These are phyloP conservation scores for Allophyes oxyacanthae DNA, from an alignment of 2,888 invertebrate species.

Conservation along the genomic window DNA sequence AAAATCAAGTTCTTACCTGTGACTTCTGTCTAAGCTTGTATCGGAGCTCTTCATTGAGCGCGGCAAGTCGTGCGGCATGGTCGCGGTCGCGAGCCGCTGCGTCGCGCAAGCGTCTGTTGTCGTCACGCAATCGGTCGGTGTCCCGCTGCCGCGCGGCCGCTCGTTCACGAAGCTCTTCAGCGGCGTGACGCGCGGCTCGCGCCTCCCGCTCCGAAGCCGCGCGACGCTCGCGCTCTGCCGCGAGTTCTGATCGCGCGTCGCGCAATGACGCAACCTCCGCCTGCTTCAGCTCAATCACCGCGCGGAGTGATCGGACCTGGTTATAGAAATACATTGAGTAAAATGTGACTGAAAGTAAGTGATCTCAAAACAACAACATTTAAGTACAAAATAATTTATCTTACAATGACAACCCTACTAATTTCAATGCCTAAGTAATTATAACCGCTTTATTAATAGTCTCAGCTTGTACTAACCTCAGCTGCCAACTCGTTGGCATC, in stretches of 20 bases:
- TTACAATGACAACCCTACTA: not conserved
- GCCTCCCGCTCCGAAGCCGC: constrained; percentile 92
- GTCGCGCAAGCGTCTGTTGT: constrained; percentile 93
- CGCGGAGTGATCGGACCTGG: constrained; percentile 92
- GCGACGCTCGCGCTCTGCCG: constrained; percentile 93
- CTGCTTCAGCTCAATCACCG: constrained; percentile 96
- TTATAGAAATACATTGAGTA: not conserved
- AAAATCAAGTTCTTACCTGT: constrained; percentile 85
- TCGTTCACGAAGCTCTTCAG: constrained; percentile 96
- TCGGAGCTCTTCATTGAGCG: constrained; percentile 96
- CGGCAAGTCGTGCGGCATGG: constrained; percentile 93
- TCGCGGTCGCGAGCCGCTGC: constrained; percentile 93
- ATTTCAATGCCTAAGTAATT: constrained; percentile 34
- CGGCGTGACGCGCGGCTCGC: constrained; percentile 93
- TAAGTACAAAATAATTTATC: no score
- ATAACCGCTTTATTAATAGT: constrained; percentile 46
- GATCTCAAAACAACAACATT: not conserved
- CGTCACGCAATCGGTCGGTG: constrained; percentile 87
- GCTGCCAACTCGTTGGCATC: constrained; percentile 85
- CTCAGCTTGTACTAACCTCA: constrained; percentile 71
- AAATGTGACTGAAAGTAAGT: not conserved
- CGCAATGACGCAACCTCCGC: constrained; percentile 94
- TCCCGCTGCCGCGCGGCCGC: constrained; percentile 93
- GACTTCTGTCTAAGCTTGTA: constrained; percentile 96
- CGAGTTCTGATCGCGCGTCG: constrained; percentile 91